phyloP scores from a whole-genome alignment of 1,140 invertebrate species.

The Eurosta solidaginis region DNA sequence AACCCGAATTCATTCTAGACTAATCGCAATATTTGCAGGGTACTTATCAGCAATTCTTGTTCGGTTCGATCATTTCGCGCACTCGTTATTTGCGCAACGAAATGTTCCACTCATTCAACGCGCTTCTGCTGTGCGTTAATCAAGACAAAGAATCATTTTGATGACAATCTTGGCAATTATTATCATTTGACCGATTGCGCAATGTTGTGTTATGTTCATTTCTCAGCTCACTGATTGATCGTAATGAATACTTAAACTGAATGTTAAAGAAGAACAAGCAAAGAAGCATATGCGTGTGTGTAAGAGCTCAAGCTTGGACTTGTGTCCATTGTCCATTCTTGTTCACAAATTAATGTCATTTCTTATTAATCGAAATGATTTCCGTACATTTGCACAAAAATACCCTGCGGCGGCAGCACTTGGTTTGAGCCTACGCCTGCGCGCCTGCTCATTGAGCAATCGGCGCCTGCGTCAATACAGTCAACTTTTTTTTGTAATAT shows the following conservation, averaged over 20 bases:
- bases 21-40: too few relatives aligned
- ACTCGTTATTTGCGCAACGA: not conserved
- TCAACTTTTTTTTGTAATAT: not conserved
- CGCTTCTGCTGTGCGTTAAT: not conserved
- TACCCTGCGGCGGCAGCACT: not conserved
- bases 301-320: not conserved
- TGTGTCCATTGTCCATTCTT: not conserved
- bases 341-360: slow-evolving; percentile 14
- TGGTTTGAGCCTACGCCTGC: not conserved
- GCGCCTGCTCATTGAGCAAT: not conserved
- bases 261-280: not conserved
- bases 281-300: not conserved
- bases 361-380: slow-evolving; percentile 20
- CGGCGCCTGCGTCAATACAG: not conserved
- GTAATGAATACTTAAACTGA: not conserved
- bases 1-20: too few relatives aligned
- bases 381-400: not conserved
- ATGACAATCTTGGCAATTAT: slow-evolving; percentile 24
- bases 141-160: not conserved
- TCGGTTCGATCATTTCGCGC: not conserved
- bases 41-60: too few relatives aligned
- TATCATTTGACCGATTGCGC: slow-evolving; percentile 18
- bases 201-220: not conserved
- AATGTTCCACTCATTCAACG: not conserved
- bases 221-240: slow-evolving; percentile 22